These are phyloP conservation scores for Gallinago undulata DNA, from an alignment of 2,113 vertebrate species.

Conservation along the genomic window DNA sequence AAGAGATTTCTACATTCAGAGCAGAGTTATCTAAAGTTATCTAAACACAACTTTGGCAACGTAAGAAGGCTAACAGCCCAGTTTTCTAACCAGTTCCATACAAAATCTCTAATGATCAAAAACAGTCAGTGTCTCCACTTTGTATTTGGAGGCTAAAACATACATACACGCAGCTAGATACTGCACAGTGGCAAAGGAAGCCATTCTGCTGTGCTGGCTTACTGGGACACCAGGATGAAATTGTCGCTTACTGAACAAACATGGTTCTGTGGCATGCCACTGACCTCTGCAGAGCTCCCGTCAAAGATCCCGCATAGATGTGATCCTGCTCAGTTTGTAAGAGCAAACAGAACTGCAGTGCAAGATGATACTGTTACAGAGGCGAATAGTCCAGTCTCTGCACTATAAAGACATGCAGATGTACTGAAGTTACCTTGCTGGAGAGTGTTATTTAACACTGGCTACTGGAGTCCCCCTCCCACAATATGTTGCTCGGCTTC, in stretches of 20 bases:
- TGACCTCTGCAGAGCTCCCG: not conserved
- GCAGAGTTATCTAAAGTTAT: conserved; percentile 3
- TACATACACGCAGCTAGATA: not conserved
- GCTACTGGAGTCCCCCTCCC: not conserved
- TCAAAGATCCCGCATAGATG: not conserved
- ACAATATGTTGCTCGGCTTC: not conserved
- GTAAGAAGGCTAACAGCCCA: not conserved
- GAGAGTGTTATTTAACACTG: not conserved
- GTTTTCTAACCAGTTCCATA: conserved; percentile 25
- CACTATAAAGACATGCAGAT: not conserved
- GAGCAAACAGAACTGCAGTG: conserved; percentile 1
- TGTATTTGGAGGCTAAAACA: not conserved
- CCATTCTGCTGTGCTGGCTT: not conserved
- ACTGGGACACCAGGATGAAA: not conserved
- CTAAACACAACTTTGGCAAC: not conserved
- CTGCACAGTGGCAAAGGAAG: not conserved
- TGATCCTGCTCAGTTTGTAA: conserved; percentile 5
- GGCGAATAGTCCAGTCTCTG: not conserved
- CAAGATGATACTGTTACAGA: not conserved
- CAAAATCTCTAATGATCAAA: not conserved
- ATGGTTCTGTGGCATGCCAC: not conserved
- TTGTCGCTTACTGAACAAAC: conserved; percentile 5
- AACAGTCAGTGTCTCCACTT: not conserved
- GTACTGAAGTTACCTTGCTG: not conserved
- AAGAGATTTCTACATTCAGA: conserved; percentile 6